phyloP scores from a whole-genome alignment of 2,797 vertebrate species.

The Artibeus lituratus region DNA sequence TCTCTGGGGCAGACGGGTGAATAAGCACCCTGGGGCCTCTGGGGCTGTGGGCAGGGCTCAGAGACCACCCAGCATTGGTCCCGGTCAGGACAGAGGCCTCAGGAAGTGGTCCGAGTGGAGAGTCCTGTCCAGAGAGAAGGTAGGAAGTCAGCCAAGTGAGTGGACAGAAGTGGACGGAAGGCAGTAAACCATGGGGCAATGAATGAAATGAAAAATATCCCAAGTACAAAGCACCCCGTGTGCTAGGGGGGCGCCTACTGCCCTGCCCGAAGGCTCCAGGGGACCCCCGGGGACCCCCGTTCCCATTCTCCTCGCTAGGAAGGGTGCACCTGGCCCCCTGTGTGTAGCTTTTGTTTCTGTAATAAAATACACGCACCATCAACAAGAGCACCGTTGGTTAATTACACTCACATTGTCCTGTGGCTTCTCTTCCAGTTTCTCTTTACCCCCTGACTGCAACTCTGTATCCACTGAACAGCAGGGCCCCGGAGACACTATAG shows the following conservation, averaged over 20 bases:
- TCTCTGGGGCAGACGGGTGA: accelerated
- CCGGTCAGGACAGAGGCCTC: neutral
- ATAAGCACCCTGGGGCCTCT: accelerated
- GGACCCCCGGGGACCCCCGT: too few relatives aligned
- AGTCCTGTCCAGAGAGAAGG: neutral
- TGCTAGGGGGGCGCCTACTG: neutral
- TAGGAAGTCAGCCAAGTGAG: accelerated
- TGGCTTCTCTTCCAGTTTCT: neutral
- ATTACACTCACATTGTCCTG: neutral
- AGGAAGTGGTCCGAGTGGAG: accelerated
- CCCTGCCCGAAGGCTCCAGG: neutral
- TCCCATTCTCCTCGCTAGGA: accelerated
- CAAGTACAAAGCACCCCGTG: accelerated
- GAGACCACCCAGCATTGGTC: neutral
- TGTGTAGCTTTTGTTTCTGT: neutral
- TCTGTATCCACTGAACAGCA: accelerated
- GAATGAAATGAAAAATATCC: neutral
- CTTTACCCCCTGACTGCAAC: neutral
- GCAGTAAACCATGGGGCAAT: accelerated
- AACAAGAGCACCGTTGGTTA: too few relatives aligned
- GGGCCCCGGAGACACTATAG: neutral
- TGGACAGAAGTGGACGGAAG: too few relatives aligned
- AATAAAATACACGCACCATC: accelerated
- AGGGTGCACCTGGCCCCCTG: neutral
- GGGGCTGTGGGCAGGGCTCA: neutral